Conservation (phyloP, 1,140 invertebrate species). For the Drosophila gunungcola region DNA sequence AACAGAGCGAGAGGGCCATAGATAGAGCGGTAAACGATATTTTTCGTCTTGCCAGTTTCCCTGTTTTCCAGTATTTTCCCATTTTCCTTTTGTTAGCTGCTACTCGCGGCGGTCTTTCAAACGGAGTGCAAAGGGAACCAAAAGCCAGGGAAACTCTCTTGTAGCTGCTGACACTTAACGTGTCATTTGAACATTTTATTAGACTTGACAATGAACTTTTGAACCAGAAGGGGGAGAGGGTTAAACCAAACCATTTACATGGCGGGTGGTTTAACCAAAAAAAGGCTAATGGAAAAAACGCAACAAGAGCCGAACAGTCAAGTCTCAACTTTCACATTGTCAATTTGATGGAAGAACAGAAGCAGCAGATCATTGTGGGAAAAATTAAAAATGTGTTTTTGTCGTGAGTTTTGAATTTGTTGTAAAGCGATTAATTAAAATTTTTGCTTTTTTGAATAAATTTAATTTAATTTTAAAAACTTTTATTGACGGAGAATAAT, state of each 20-base stretch:
- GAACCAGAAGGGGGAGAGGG: constrained; percentile 40
- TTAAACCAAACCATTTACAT: constrained; percentile 37
- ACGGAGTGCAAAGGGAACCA: constrained; percentile 36
- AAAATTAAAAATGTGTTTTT: neutral
- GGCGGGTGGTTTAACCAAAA: constrained; percentile 27
- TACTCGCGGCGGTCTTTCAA: constrained; percentile 51
- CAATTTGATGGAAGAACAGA: constrained; percentile 27
- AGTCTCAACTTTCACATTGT: constrained; percentile 64
- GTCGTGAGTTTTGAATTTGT: neutral
- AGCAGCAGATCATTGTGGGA: constrained; percentile 17
- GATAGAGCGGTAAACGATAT: constrained; percentile 46
- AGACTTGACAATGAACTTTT: constrained; percentile 81
- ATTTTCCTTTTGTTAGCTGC: constrained; percentile 5
- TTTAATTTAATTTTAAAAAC: too few species aligned
- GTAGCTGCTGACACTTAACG: constrained; percentile 77
- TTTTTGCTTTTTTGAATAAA: too few species aligned
- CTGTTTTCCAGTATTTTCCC: constrained; percentile 31
- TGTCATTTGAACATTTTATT: constrained; percentile 82
- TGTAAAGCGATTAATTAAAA: neutral
- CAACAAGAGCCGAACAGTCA: constrained; percentile 5
- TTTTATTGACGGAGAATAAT: too few species aligned
- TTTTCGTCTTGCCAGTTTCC: constrained; percentile 46
- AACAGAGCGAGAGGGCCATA: constrained; percentile 36
- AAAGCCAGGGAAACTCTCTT: constrained; percentile 42
- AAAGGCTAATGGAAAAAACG: constrained; percentile 22